Evolutionary conservation across 2,888 invertebrate species (phyloP), one percentile per base, ranked within the genome.

Genomic region (Cylloceria caligata): DNA sequence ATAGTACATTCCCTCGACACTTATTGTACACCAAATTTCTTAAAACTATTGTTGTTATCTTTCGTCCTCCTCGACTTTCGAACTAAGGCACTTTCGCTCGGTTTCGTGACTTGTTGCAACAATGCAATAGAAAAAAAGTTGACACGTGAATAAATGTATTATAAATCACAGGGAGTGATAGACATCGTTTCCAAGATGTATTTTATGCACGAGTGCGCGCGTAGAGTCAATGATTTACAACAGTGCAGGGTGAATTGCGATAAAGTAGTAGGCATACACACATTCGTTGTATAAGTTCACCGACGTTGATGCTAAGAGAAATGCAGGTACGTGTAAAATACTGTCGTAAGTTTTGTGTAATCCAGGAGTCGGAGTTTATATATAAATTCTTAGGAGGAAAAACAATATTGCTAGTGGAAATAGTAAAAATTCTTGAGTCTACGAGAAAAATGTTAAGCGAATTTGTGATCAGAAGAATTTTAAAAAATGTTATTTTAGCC

Each of bases 101-200:
- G 24, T 60, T 4, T 16, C 19, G 9, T 36, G 6, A 34, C 7
- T 34, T 34, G 16, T 60, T 7, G 19, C 34, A 34, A 60, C 30
- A 9, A 34, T 34, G 19, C 34, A 39, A 3, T 5, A 42, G 24
- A 42, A 13, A 64, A 64, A 39, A 42, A 39, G 39, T 24, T 0
- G 5, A 42, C 21, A 24, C 39, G 64, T 62, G 52, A 30, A 19
- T 34, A 7, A n/a, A 62, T 62, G 21, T 19, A 67, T 75, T 52
- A 45, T 21, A 1, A 34, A 42, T 24, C 19, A 7, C 34, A 36
- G 13, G 6, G 39, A 24, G 45, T 39, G 11, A 24, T n/a, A n/a
- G 30, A 42, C 7, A n/a, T 36, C 27, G 24, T 36, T 74, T 34
- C 27, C 47, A 67, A 24, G 57, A 80, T 72, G 65, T 42, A 11